Percentiles rank a stretch among this genome's conserved stretches.
Conservation (phyloP, 2,888 invertebrate genomes). For the Deilephila porcellus region DNA sequence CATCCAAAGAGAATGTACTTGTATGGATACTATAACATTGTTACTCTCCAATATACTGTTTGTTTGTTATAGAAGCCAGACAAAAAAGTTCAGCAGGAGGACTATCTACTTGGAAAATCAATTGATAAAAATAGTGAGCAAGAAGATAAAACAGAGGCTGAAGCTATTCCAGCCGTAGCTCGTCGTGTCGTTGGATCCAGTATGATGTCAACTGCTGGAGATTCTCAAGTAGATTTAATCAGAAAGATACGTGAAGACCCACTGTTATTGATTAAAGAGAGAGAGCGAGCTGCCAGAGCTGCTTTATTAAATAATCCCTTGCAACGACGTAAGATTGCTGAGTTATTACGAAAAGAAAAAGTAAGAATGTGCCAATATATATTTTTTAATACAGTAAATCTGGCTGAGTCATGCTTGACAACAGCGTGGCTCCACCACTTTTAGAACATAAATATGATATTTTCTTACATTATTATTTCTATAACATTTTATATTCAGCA, state of each 20-base stretch:
- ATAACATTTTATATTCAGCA: too few species aligned
- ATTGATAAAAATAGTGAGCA: constrained; percentile 92
- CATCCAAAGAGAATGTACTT: too few species aligned
- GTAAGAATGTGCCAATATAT: constrained; percentile 45
- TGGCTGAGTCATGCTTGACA: too few species aligned
- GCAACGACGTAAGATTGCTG: constrained; percentile 93
- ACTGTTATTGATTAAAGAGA: constrained; percentile 93
- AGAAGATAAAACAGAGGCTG: constrained; percentile 86
- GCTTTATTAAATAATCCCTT: constrained; percentile 96
- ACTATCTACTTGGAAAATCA: constrained; percentile 93
- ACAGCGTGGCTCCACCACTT: too few species aligned
- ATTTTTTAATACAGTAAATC: too few species aligned
- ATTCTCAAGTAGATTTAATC: constrained; percentile 92
- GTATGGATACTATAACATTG: background rate
- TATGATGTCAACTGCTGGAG: constrained; percentile 76
- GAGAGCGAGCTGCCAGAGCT: constrained; percentile 94
- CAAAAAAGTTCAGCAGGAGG: constrained; percentile 90
- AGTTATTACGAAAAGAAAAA: constrained; percentile 88
- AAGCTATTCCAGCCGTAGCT: constrained; percentile 88
- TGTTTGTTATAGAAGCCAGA: constrained; percentile 79
- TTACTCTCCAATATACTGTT: constrained; percentile 11
- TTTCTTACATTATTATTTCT: background rate
- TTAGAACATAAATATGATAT: too few species aligned
- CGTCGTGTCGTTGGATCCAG: constrained; percentile 76
- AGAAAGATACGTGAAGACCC: constrained; percentile 98